Base-by-base conservation (phyloP, 2,888 invertebrate species). In the Taenaris catops region DNA sequence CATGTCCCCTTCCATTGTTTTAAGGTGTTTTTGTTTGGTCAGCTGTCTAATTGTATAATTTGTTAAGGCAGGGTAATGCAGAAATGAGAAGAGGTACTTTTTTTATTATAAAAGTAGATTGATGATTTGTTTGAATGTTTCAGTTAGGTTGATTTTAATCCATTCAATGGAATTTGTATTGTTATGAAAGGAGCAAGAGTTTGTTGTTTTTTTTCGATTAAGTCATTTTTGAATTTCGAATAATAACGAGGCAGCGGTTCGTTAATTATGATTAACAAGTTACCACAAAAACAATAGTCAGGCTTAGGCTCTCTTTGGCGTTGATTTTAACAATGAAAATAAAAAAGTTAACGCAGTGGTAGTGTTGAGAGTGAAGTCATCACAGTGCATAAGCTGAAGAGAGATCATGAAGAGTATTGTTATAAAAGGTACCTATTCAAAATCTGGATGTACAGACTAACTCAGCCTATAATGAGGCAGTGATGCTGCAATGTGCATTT, bases 361-460 rank as follows among this genome's bases (percentile, higher is more conserved):
- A n/a, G n/a, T n/a, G n/a, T n/a, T n/a, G n/a, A n/a, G n/a, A n/a
- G n/a, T n/a, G n/a, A n/a, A n/a, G n/a, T n/a, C n/a, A n/a, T n/a
- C 59, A 68, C 68, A 69, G 70, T 65, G 58, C 65, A 72, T 65
- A 71, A 72, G 78, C 80, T 74, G 68, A 72, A 81, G 78, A 73
- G 84, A 81, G 78, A 72, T 78, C 74, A 76, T 76, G 79, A 75
- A 73, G 71, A 76, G 81, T 83, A 76, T 81, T 73, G 71, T 81
- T 83, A 58, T 81, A 76, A 81, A 83, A 81, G 83, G 84, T 84
- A 84, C 84, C 84, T 84, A 83, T 83, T 80, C 76, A 73, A 78
- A 79, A 75, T 75, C 72, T 79, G 76, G 71, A 63, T 57, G 58
- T 63, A 76, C 84, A 83, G 84, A 81, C 83, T 86, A 86, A 83